phyloP scores from a whole-genome alignment of 2,113 vertebrate species.

The Ciconia boyciana region DNA sequence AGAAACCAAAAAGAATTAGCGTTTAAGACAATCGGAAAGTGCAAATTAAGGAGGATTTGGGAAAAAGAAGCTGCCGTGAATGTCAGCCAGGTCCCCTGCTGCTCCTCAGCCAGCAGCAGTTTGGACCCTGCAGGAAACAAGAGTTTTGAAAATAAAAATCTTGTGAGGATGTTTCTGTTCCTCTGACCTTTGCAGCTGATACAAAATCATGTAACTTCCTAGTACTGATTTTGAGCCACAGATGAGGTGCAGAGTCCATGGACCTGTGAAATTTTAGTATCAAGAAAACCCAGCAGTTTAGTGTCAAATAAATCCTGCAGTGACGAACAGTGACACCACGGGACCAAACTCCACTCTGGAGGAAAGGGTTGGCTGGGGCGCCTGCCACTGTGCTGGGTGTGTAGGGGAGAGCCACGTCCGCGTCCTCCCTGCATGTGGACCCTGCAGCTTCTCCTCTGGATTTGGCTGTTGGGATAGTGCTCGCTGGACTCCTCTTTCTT shows the following conservation, averaged over 20 bases:
- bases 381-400: not conserved
- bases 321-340: rapidly evolving
- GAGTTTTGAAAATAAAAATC: not conserved
- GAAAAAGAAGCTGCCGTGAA: not conserved
- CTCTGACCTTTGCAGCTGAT: not conserved
- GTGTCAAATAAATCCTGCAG: not conserved
- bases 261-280: not conserved
- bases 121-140: not conserved
- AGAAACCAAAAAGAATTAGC: not conserved
- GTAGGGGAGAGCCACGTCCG: not conserved
- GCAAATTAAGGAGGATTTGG: not conserved
- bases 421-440: not conserved
- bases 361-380: not conserved
- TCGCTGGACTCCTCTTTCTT: not conserved
- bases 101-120: not conserved
- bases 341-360: not conserved
- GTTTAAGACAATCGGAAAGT: not conserved
- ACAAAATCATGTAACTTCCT: too few species aligned
- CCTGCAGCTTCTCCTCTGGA: not conserved
- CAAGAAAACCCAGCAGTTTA: not conserved
- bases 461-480: not conserved
- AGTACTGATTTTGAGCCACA: not conserved
- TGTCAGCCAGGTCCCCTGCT: not conserved
- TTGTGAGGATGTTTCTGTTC: not conserved
- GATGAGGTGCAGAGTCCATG: not conserved